A percentile compares a stretch with the other conserved stretches of the same genome.
These are phyloP conservation scores for Nemapogon koenigi DNA, from an alignment of 2,888 invertebrate species.

Conservation along the genomic window DNA sequence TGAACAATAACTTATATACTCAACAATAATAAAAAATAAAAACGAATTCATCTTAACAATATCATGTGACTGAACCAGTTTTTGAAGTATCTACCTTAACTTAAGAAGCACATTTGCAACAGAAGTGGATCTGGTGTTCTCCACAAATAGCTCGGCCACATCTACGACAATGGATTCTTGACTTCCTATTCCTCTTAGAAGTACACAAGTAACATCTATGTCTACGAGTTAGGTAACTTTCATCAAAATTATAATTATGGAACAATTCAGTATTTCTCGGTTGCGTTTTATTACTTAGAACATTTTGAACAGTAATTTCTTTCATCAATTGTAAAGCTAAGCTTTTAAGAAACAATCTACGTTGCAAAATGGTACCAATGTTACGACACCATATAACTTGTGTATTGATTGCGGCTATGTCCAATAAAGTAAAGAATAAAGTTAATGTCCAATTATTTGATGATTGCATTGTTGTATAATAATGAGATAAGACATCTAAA, in stretches of 20 bases:
- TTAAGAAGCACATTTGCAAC: too few relatives aligned
- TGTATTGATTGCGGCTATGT: slow-evolving; percentile 48
- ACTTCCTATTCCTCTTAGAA: slow-evolving; percentile 39
- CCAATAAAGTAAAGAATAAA: slow-evolving; percentile 44
- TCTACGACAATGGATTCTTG: slow-evolving; percentile 36
- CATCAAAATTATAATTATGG: neutral
- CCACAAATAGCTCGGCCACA: slow-evolving; percentile 43
- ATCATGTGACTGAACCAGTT: neutral
- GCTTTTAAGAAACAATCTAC: slow-evolving; percentile 40
- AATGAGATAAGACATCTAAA: slow-evolving; percentile 46
- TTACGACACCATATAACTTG: slow-evolving; percentile 48
- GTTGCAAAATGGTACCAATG: slow-evolving; percentile 23
- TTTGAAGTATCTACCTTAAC: neutral
- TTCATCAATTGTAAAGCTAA: slow-evolving; percentile 38
- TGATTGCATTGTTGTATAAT: slow-evolving; percentile 49
- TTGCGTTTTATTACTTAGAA: slow-evolving; percentile 1
- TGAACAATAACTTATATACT: too few relatives aligned
- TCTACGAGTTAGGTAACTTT: slow-evolving; percentile 20
- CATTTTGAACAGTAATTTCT: slow-evolving; percentile 9
- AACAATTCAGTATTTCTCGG: neutral
- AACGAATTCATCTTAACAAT: too few relatives aligned
- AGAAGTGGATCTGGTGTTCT: slow-evolving; percentile 39
- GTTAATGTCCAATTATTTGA: slow-evolving; percentile 51
- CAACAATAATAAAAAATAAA: too few relatives aligned
- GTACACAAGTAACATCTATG: slow-evolving; percentile 38